These are phyloP conservation scores for Drosophila rellima DNA, from an alignment of 2,888 invertebrate genomes.

Conservation along the genomic window DNA sequence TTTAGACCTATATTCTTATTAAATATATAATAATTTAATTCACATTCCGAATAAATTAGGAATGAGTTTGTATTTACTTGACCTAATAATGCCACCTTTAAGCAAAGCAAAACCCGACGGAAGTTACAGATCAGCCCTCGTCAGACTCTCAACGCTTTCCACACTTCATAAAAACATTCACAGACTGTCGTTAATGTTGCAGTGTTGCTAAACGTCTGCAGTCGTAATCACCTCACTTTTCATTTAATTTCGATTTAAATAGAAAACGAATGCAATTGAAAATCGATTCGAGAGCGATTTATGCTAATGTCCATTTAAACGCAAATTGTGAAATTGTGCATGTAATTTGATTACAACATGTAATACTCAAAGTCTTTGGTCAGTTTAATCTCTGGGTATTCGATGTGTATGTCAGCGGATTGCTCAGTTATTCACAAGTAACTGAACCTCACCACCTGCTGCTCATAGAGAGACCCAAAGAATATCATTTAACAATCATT, in stretches of 20 bases:
- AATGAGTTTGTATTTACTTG: too few species aligned
- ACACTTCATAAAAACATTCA: neutral
- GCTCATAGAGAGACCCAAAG: constrained; percentile 3
- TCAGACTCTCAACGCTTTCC: neutral
- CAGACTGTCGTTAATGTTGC: constrained; percentile 6
- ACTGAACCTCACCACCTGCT: constrained; percentile 40
- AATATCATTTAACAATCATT: constrained; percentile 47
- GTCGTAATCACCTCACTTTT: constrained; percentile 44
- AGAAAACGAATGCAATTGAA: constrained; percentile 53
- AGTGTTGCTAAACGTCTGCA: constrained; percentile 37
- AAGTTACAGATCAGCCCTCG: constrained; percentile 1
- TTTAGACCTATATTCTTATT: too few species aligned
- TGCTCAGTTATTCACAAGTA: constrained; percentile 3
- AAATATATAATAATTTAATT: too few species aligned
- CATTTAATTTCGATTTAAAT: constrained; percentile 57
- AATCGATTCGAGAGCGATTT: constrained; percentile 45
- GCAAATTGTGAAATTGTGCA: constrained; percentile 47
- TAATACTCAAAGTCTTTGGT: neutral
- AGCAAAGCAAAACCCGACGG: neutral
- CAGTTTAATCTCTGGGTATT: neutral
- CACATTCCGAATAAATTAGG: too few species aligned
- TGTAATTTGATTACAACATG: constrained; percentile 59
- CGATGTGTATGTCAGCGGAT: constrained; percentile 34
- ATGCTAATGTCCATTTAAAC: constrained; percentile 48
- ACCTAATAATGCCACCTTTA: neutral